Conservation (phyloP, 2,888 invertebrate species). For the Onchidella celtica region DNA sequence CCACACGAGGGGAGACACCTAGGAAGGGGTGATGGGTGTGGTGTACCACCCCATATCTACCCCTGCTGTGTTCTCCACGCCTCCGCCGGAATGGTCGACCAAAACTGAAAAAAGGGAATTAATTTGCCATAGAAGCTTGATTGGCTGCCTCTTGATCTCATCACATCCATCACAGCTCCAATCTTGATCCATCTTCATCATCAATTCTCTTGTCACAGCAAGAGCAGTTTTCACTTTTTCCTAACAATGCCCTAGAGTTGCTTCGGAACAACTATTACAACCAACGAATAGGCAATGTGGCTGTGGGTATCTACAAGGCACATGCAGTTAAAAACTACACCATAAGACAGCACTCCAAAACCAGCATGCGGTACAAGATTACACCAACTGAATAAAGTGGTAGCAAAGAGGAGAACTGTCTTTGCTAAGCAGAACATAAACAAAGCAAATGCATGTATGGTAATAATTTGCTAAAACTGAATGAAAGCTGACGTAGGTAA, state of each 20-base stretch:
- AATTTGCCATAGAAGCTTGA: background rate
- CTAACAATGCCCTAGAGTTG: constrained; percentile 32
- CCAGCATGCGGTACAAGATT: too few relatives aligned
- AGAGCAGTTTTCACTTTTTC: background rate
- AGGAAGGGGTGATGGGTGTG: constrained; percentile 37
- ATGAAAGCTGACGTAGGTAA: too few relatives aligned
- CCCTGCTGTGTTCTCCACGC: constrained; percentile 47
- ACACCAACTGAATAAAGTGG: too few relatives aligned
- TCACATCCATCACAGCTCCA: background rate
- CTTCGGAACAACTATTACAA: background rate
- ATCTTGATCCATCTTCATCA: too few relatives aligned
- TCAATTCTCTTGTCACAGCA: background rate
- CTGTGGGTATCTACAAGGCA: background rate
- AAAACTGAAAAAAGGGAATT: constrained; percentile 43
- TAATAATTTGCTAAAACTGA: background rate
- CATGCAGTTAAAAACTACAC: background rate
- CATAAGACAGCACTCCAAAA: background rate
- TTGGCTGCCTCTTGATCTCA: background rate
- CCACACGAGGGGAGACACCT: constrained; percentile 42
- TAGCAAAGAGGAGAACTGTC: too few relatives aligned
- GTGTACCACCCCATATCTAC: constrained; percentile 44
- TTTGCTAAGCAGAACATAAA: background rate
- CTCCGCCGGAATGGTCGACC: constrained; percentile 48
- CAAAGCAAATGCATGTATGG: background rate
- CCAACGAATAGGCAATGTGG: background rate